These are phyloP conservation scores for Xiphias gladius DNA, from an alignment of 2,113 vertebrate species.

Conservation along the genomic window DNA sequence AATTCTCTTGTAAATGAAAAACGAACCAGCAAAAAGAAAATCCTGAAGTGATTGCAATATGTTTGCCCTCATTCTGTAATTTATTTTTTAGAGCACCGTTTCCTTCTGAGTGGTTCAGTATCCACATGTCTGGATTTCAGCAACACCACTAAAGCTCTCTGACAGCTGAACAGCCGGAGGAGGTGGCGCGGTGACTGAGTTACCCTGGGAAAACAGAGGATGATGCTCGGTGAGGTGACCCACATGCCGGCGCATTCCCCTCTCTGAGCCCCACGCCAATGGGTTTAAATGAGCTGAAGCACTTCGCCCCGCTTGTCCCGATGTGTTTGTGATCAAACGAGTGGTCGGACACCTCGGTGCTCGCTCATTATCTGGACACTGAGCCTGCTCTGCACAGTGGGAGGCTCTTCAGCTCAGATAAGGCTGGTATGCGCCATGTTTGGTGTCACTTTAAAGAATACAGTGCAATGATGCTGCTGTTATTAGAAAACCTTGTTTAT, in stretches of 20 bases:
- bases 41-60: neutral
- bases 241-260: conserved; percentile 39
- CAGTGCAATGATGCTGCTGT: conserved; percentile 8
- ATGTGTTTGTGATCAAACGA: conserved; percentile 73
- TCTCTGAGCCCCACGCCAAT: conserved; percentile 55
- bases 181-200: conserved; percentile 33
- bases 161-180: conserved; percentile 52
- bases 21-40: neutral
- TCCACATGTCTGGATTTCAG: conserved; percentile 50
- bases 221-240: conserved; percentile 31
- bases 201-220: conserved; percentile 49
- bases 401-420: conserved; percentile 65
- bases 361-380: conserved; percentile 68
- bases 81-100: conserved; percentile 1
- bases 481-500: conserved; percentile 17
- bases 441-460: conserved; percentile 52
- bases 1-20: too few species aligned
- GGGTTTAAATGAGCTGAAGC: conserved; percentile 62
- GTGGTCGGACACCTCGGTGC: conserved; percentile 41
- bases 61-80: conserved; percentile 28
- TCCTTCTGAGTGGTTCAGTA: conserved; percentile 7
- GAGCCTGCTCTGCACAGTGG: conserved; percentile 49
- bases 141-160: conserved; percentile 35
- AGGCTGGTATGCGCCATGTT: conserved; percentile 60
- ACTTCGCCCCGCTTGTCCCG: conserved; percentile 46